Evolutionary conservation across 2,797 vertebrate genomes (phyloP).

Genomic region (Lemur catta): DNA sequence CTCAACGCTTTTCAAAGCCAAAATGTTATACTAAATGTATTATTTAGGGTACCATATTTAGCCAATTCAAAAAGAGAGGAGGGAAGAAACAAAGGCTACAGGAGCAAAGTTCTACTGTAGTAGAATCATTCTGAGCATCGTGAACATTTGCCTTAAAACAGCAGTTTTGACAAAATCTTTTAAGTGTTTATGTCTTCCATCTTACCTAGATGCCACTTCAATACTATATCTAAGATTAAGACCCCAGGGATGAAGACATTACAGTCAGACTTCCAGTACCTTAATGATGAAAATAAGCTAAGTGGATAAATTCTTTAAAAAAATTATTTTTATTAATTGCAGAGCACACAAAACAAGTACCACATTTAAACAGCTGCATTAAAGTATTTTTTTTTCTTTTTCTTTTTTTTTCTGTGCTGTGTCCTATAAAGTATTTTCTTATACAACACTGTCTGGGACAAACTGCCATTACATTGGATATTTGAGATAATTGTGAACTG

Average conservation of each 20-base stretch:
- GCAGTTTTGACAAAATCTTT: background rate
- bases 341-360: background rate
- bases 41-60: background rate
- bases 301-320: background rate
- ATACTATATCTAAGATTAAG: background rate
- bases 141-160: background rate
- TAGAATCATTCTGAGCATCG: background rate
- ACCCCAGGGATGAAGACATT: background rate
- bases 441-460: background rate
- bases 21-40: background rate
- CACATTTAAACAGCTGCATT: background rate
- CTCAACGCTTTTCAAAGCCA: slow-evolving; percentile 10
- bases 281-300: background rate
- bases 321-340: background rate
- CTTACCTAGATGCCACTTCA: background rate
- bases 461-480: background rate
- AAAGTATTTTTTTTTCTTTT: no score
- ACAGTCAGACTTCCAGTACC: background rate
- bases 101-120: background rate
- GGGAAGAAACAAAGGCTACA: background rate
- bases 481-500: background rate
- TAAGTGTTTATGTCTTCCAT: background rate
- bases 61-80: background rate
- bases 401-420: no score
- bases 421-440: background rate